phyloP scores from a whole-genome alignment of 2,888 invertebrate species.

The Parnassius apollo region DNA sequence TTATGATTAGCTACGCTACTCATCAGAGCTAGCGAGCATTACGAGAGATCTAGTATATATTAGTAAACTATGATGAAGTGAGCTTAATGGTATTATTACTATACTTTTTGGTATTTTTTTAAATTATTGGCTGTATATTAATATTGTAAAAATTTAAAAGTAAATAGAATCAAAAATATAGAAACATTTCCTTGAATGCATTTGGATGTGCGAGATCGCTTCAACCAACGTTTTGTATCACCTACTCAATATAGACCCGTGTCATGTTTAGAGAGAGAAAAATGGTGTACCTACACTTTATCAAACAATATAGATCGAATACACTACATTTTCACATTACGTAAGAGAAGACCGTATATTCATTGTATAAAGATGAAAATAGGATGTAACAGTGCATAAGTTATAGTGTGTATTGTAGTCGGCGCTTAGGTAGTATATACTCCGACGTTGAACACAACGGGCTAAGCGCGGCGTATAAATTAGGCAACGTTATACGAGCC shows the following conservation, averaged over 20 bases:
- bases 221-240: background rate
- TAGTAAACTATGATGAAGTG: no score
- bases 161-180: no score
- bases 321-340: background rate
- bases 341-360: slow-evolving; percentile 2
- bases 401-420: background rate
- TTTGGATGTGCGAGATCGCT: background rate
- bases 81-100: no score
- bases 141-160: no score
- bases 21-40: no score
- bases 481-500: slow-evolving; percentile 20
- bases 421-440: slow-evolving; percentile 23
- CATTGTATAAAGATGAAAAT: slow-evolving; percentile 1
- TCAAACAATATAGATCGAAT: slow-evolving; percentile 13
- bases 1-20: no score
- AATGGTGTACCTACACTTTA: slow-evolving; percentile 10
- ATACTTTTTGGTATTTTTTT: no score
- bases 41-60: no score
- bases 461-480: slow-evolving; percentile 19
- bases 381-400: slow-evolving; percentile 9
- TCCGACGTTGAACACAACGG: slow-evolving; percentile 18
- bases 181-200: background rate
- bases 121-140: no score
- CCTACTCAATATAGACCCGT: slow-evolving; percentile 18
- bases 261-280: slow-evolving; percentile 18